Conservation (phyloP, 2,797 vertebrate species). For the Falco cherrug region DNA sequence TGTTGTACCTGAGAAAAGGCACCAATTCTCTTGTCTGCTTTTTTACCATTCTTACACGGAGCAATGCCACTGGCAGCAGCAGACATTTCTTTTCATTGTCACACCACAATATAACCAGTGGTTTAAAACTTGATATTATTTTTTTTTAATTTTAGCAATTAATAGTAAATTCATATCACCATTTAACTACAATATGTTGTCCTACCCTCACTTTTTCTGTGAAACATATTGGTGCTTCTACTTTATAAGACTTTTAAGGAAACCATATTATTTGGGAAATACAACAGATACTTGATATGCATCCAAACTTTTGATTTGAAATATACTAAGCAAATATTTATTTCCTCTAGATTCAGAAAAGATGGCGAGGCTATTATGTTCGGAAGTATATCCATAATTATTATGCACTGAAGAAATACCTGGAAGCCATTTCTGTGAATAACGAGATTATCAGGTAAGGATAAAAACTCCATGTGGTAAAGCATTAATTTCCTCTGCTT, state of each 20-base stretch:
- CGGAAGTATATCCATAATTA: slow-evolving; percentile 91
- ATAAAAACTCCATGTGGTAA: not conserved
- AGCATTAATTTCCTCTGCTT: not conserved
- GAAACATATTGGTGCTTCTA: not conserved
- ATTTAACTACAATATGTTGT: not conserved
- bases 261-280: not conserved
- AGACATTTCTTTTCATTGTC: not conserved
- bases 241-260: not conserved
- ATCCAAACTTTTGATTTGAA: not conserved
- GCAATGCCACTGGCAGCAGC: not conserved
- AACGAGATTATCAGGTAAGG: slow-evolving; percentile 89
- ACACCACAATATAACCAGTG: not conserved
- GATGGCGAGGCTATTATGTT: slow-evolving; percentile 88
- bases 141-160: not conserved
- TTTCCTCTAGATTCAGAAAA: slow-evolving; percentile 87
- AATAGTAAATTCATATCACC: not conserved
- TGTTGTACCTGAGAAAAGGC: not conserved
- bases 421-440: slow-evolving; percentile 81
- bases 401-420: slow-evolving; percentile 86
- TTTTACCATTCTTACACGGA: not conserved
- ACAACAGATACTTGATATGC: not conserved
- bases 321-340: slow-evolving; percentile 40
- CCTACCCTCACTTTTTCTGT: not conserved
- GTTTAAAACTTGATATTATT: not conserved
- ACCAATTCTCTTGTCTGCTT: not conserved